Conservation (phyloP, 2,113 vertebrate genomes). For the Empidonax alnorum region DNA sequence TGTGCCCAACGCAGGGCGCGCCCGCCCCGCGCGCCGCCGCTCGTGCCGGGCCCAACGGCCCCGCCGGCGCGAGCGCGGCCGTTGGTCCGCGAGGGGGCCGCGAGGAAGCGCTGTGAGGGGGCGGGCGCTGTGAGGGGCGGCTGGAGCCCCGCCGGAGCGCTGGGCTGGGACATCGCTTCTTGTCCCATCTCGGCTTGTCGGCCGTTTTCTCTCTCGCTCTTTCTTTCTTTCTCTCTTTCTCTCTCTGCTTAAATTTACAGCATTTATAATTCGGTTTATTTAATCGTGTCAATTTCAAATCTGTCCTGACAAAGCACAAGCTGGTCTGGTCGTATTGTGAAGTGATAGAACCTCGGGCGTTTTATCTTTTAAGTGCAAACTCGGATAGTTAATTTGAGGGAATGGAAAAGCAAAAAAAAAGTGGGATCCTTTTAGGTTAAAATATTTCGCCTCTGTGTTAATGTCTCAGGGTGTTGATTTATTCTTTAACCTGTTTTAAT, state of each 20-base stretch:
- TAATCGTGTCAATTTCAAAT: fast-evolving
- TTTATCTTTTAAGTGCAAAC: background rate
- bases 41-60: background rate
- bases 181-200: fast-evolving
- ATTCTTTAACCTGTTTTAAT: background rate
- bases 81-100: background rate
- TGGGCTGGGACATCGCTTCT: too few relatives aligned
- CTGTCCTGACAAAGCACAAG: background rate
- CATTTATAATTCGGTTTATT: fast-evolving
- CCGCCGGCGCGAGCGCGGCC: background rate
- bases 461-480: background rate
- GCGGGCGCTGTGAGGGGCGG: background rate
- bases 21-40: background rate
- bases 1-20: too few relatives aligned
- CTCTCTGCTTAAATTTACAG: fast-evolving
- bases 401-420: background rate
- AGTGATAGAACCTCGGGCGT: background rate
- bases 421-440: background rate
- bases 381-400: background rate
- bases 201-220: fast-evolving
- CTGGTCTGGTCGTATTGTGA: background rate
- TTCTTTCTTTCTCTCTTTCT: too few relatives aligned
- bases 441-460: background rate
- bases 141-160: too few relatives aligned
- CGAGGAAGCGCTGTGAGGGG: background rate